Base-by-base conservation (phyloP, 2,888 invertebrate genomes). In the Eurois occulta region DNA sequence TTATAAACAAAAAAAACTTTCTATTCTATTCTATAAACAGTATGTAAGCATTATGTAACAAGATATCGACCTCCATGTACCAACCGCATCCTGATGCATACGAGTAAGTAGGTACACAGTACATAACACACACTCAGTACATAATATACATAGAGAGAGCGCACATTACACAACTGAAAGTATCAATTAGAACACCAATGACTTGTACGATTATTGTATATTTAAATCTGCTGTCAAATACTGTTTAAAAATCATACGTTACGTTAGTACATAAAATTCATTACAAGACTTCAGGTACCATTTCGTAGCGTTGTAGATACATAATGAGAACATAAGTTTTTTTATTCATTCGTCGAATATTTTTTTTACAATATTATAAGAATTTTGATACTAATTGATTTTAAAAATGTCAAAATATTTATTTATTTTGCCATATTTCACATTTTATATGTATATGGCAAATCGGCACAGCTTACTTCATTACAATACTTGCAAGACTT, bases 121-220 rank as follows among this genome's bases (percentile, higher is more conserved):
- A 16, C 16, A 38, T 32, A 41, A n/a, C n/a, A n/a, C n/a, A n/a
- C n/a, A n/a, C n/a, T n/a, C n/a, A n/a, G n/a, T n/a, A n/a, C n/a
- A n/a, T n/a, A n/a, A n/a, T n/a, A n/a, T n/a, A n/a, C n/a, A n/a
- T 32, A 60, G 58, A 48, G 58, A 48, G 72, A 72, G 48, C 72
- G 43, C 4, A 64, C 24, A 24, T 80, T 80, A 80, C 48, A 71
- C 62, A 80, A 81, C 38, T 21, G 70, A 74, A 74, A 64, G 21
- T 71, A 55, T 62, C 32, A 77, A 68, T 43, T 43, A 71, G 28
- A 60, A 81, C 48, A 81, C 48, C 64, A 55, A 80, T 60, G 55
- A 62, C 10, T 71, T 52, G 11, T 43, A 58, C 18, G 68, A 48
- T 18, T 28, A n/a, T 21, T 32, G 46, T 70, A 70, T 38, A 70